These are phyloP conservation scores for Chironomus tentans DNA, from an alignment of 2,888 invertebrate genomes.

Conservation along the genomic window DNA sequence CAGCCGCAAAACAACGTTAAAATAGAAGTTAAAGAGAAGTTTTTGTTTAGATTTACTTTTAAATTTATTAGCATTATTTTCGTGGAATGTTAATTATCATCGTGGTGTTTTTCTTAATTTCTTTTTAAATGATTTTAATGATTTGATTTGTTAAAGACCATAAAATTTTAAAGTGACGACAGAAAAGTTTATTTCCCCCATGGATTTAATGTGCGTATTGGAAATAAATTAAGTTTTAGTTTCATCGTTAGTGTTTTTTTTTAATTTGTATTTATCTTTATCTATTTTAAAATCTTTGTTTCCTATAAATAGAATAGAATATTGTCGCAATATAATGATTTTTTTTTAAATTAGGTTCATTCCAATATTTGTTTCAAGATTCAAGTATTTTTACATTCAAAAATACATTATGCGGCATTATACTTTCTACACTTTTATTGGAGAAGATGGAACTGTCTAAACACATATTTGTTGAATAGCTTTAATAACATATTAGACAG, in stretches of 20 bases:
- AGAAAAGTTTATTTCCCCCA: not conserved
- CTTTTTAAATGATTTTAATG: slow-evolving; percentile 27
- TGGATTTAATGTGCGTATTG: slow-evolving; percentile 8
- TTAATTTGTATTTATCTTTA: not conserved
- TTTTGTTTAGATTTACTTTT: not conserved
- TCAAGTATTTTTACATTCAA: too few species aligned
- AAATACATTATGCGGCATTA: too few species aligned
- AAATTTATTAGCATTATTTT: slow-evolving; percentile 19
- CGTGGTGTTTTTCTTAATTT: slow-evolving; percentile 26
- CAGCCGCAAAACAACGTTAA: not conserved
- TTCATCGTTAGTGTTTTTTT: not conserved
- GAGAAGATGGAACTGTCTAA: too few species aligned
- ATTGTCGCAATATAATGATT: too few species aligned
- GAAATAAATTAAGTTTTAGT: slow-evolving; percentile 16
- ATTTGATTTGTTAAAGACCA: slow-evolving; percentile 16
- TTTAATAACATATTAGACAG: not conserved
- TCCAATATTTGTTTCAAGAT: too few species aligned
- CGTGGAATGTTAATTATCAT: slow-evolving; percentile 18
- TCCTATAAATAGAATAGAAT: not conserved
- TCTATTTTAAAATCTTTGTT: not conserved
- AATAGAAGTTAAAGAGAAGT: not conserved
- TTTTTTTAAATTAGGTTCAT: too few species aligned
- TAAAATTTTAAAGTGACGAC: slow-evolving; percentile 13
- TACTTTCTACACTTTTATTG: too few species aligned
- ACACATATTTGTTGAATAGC: too few species aligned